Conservation (phyloP, 2,113 vertebrate genomes). For the Callionymus lyra region DNA sequence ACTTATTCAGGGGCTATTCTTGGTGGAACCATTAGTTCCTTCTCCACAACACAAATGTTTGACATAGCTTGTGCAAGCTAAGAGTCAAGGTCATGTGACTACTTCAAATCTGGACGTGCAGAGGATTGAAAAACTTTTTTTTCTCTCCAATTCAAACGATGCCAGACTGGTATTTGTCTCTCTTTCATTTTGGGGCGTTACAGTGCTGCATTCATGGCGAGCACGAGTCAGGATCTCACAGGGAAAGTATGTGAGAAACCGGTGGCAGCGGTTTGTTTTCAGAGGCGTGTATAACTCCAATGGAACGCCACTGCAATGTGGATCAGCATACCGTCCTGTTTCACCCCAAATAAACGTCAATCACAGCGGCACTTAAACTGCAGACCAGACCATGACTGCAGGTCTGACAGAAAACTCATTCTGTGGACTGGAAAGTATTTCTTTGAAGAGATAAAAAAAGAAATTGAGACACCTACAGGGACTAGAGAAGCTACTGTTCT, state of each 20-base stretch:
- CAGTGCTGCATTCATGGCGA: slow-evolving; percentile 42
- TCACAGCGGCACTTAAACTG: slow-evolving; percentile 40
- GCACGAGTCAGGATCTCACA: slow-evolving; percentile 31
- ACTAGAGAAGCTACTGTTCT: too few species aligned
- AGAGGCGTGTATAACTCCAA: slow-evolving; percentile 43
- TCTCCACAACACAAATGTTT: background rate
- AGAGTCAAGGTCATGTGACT: slow-evolving; percentile 1
- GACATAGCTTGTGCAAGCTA: too few species aligned
- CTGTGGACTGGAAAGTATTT: slow-evolving; percentile 60
- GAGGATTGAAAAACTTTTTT: background rate
- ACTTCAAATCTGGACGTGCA: slow-evolving; percentile 16
- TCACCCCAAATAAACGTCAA: slow-evolving; percentile 42
- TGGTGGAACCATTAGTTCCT: too few species aligned
- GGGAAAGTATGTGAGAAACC: slow-evolving; percentile 46
- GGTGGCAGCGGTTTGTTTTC: slow-evolving; percentile 52
- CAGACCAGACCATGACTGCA: slow-evolving; percentile 24
- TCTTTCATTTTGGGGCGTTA: slow-evolving; percentile 25
- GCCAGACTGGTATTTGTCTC: slow-evolving; percentile 16
- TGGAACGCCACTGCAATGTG: slow-evolving; percentile 40
- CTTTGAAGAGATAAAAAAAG: slow-evolving; percentile 14
- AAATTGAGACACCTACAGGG: too few species aligned
- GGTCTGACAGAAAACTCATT: slow-evolving; percentile 39
- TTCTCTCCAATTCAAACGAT: slow-evolving; percentile 10
- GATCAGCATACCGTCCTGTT: slow-evolving; percentile 40
- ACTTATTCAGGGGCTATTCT: too few species aligned